Evolutionary conservation across 2,888 invertebrate species (phyloP).

Genomic region (Macaria notata): DNA sequence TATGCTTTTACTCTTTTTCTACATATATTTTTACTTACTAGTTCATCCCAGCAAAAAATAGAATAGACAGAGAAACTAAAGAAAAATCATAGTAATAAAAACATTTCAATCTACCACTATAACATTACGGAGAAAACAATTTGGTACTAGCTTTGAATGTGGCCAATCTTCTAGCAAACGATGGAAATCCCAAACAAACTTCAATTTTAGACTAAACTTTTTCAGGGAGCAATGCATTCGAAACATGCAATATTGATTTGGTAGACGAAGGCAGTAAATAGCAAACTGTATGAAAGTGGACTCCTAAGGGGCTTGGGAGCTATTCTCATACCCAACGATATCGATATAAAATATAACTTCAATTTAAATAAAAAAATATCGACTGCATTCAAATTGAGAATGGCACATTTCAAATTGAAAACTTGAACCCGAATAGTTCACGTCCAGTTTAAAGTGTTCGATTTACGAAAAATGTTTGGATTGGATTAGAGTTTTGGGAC

Average conservation of each 20-base stretch:
- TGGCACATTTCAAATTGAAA: conserved; percentile 23
- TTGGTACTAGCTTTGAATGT: no score
- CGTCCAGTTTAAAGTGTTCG: conserved; percentile 15
- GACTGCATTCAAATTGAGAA: conserved; percentile 15
- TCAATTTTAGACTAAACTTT: conserved; percentile 49
- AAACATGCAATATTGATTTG: conserved; percentile 70
- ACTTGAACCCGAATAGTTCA: conserved; percentile 13
- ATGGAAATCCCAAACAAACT: conserved; percentile 31
- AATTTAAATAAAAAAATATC: conserved; percentile 18
- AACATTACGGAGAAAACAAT: no score
- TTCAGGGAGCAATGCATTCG: conserved; percentile 56
- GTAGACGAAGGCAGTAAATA: conserved; percentile 67
- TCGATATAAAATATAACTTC: not conserved
- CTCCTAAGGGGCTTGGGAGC: conserved; percentile 53
- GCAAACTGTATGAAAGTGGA: conserved; percentile 65
- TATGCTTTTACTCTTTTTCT: no score
- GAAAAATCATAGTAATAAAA: no score
- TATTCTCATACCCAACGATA: conserved; percentile 46
- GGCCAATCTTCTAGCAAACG: no score
- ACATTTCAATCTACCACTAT: no score
- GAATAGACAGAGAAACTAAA: no score
- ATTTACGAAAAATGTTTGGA: conserved; percentile 10
- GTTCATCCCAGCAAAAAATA: no score
- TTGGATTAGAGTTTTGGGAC: conserved; percentile 7
- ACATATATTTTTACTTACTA: no score